Conservation (phyloP, 2,888 invertebrate genomes). For the Leistus spinibarbis region DNA sequence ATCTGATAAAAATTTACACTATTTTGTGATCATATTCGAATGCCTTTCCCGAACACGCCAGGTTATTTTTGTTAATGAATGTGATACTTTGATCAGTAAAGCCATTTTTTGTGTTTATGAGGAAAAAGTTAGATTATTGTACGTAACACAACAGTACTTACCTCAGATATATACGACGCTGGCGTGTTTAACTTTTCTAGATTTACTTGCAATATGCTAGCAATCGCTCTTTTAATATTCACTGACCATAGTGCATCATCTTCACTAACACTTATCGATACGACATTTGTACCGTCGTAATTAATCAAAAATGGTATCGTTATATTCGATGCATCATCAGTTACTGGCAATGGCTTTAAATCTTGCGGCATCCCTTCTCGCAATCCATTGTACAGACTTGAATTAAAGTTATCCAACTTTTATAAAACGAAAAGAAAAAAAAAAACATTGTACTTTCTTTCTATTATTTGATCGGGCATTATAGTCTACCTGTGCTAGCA, state of each 20-base stretch:
- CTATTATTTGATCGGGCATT: neutral
- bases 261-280: constrained; percentile 23
- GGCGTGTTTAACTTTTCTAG: constrained; percentile 19
- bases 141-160: neutral
- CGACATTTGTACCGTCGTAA: constrained; percentile 27
- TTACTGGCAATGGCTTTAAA: constrained; percentile 16
- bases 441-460: no score
- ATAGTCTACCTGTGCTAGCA: constrained; percentile 22
- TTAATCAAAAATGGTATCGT: constrained; percentile 29
- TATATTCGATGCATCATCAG: constrained; percentile 8
- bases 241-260: constrained; percentile 33
- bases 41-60: no score
- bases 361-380: constrained; percentile 21
- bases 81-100: no score
- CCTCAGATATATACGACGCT: constrained; percentile 35
- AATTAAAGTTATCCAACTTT: constrained; percentile 35
- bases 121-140: neutral
- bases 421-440: no score
- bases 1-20: no score
- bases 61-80: no score
- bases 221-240: constrained; percentile 39
- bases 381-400: constrained; percentile 36
- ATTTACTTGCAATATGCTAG: constrained; percentile 37
- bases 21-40: no score
- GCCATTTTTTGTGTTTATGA: no score